A percentile compares a stretch with the other conserved stretches of the same genome.
Evolutionary conservation across 2,888 invertebrate genomes (phyloP).

Genomic region (Anodontia alba): DNA sequence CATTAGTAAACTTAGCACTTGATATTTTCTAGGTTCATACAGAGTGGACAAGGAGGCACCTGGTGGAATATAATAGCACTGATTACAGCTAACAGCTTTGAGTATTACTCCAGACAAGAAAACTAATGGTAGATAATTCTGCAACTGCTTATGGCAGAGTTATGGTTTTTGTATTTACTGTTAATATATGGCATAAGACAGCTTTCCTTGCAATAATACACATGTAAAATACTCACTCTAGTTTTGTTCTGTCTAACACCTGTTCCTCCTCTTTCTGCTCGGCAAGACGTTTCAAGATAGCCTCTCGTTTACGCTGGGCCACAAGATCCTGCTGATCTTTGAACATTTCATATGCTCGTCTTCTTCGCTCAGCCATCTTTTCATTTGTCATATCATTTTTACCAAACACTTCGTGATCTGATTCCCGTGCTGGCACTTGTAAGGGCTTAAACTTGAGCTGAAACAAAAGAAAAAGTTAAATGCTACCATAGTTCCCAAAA

Average conservation of each 20-base stretch:
- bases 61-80: too few species aligned
- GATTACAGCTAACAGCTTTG: too few species aligned
- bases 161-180: too few species aligned
- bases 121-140: too few species aligned
- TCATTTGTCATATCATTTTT: slow-evolving; percentile 84
- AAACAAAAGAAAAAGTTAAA: slow-evolving; percentile 11
- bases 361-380: slow-evolving; percentile 80
- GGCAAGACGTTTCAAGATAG: slow-evolving; percentile 79
- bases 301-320: slow-evolving; percentile 82
- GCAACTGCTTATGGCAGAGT: too few species aligned
- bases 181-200: too few species aligned
- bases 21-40: too few species aligned
- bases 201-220: too few species aligned
- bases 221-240: slow-evolving; percentile 82
- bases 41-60: too few species aligned
- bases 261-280: slow-evolving; percentile 84
- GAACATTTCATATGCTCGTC: slow-evolving; percentile 81
- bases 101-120: too few species aligned
- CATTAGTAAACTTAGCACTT: too few species aligned
- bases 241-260: slow-evolving; percentile 77
- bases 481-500: too few species aligned
- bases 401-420: slow-evolving; percentile 83
- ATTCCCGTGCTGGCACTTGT: slow-evolving; percentile 80
- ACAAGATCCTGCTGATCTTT: slow-evolving; percentile 82
- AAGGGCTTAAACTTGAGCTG: slow-evolving; percentile 83